Base-by-base conservation (phyloP, 2,113 vertebrate species). In the Hiodon alosoides region DNA sequence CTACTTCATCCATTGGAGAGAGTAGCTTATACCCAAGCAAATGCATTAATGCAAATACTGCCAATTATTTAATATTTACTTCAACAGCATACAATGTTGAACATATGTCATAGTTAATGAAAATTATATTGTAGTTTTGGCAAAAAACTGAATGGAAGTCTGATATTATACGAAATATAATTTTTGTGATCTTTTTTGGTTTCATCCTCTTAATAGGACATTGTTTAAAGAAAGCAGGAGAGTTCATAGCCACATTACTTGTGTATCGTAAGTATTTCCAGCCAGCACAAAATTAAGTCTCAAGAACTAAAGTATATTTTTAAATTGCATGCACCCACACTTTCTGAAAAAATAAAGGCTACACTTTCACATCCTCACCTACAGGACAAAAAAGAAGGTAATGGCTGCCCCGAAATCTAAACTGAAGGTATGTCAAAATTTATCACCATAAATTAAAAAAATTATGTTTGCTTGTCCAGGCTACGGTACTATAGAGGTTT, bases 161-260 rank as follows among this genome's bases (percentile, higher is more conserved):
- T 57, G 5, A 57, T 2, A 57, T 57, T 7, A 57, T 57, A 55
- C 54, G 5, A 10, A 1, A 57, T 5, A 57, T 10, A 57, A 14
- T 7, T 54, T n/a, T 60, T 31, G 5, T 16, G 2, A 13, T 10
- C 57, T 47, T 65, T 13, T 48, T 52, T 11, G 7, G 11, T n/a
- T 54, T 47, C 51, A 71, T 60, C 52, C 31, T 77, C 46, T 14
- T 69, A 87, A 79, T 81, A 95, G 94, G 83, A 94, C 92, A 74
- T 84, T 95, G 73, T 94, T 94, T 83, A 94, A 94, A 78, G 94
- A 95, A 85, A 94, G 90, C 81, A 88, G 92, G 76, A 88, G 90
- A 83, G 91, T 92, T 59, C 93, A 94, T 0, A 90, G 91, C 72
- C 93, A 94, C 79, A 89, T 95, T 80, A 93, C 93, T 4, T 91